These are phyloP conservation scores for Bubo scandiacus DNA, from an alignment of 2,113 vertebrate species.

Conservation along the genomic window DNA sequence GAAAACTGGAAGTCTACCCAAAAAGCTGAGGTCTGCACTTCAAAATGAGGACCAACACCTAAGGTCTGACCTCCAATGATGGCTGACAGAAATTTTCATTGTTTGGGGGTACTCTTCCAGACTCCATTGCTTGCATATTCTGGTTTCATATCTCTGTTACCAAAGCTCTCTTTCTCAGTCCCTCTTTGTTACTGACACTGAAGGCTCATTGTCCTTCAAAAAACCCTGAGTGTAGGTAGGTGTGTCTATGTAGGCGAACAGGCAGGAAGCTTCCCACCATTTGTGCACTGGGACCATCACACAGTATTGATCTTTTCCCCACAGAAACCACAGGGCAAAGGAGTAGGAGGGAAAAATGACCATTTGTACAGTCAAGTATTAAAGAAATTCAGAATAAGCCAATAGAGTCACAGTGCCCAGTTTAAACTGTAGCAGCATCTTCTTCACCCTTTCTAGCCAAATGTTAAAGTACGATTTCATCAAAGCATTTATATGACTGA, in stretches of 20 bases:
- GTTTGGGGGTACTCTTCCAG: background rate
- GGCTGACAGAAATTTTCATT: background rate
- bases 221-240: background rate
- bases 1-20: background rate
- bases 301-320: background rate
- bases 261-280: background rate
- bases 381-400: background rate
- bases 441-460: background rate
- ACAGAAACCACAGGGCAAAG: background rate
- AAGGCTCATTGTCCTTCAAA: background rate
- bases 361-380: background rate
- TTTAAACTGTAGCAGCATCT: background rate
- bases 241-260: background rate
- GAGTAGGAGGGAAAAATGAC: background rate
- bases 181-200: background rate
- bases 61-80: background rate
- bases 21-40: background rate
- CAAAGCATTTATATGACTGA: background rate
- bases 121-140: background rate
- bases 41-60: background rate
- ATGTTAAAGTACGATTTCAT: background rate
- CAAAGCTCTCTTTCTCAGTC: background rate
- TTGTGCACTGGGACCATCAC: background rate
- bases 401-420: background rate
- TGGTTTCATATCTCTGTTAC: background rate